phyloP scores from a whole-genome alignment of 2,797 vertebrate genomes.

The Phrynocephalus guinanensis region DNA sequence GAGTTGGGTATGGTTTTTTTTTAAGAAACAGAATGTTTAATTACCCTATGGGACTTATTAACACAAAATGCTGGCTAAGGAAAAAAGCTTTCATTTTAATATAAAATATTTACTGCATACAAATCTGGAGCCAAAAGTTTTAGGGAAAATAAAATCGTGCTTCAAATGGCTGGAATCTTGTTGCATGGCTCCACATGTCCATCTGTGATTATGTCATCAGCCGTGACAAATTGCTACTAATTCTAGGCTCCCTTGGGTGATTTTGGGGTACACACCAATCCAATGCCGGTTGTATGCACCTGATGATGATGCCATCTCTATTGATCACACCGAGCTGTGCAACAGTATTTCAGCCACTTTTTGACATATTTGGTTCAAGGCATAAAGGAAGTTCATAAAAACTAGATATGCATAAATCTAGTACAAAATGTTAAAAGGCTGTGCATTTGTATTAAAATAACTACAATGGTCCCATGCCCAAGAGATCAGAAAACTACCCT shows the following conservation, averaged over 20 bases:
- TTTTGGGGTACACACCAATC: no score
- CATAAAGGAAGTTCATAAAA: background rate
- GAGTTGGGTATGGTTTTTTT: background rate
- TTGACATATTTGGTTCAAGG: background rate
- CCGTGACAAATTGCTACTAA: no score
- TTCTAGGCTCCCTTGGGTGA: no score
- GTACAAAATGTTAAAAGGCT: background rate
- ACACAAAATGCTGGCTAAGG: background rate
- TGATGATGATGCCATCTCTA: background rate
- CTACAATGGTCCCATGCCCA: background rate
- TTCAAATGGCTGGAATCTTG: no score
- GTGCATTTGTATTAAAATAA: background rate
- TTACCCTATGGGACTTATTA: fast-evolving
- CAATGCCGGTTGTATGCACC: no score
- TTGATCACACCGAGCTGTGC: no score
- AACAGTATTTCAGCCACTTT: background rate
- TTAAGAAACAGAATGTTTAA: background rate
- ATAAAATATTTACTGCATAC: conserved; percentile 1
- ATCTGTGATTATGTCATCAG: no score
- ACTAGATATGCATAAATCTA: background rate
- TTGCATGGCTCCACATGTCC: no score
- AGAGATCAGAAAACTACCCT: background rate
- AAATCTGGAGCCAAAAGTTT: background rate
- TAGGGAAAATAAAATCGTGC: no score
- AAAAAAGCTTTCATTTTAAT: background rate